These are phyloP conservation scores for Plagodis pulveraria DNA, from an alignment of 2,888 invertebrate species.

Conservation along the genomic window DNA sequence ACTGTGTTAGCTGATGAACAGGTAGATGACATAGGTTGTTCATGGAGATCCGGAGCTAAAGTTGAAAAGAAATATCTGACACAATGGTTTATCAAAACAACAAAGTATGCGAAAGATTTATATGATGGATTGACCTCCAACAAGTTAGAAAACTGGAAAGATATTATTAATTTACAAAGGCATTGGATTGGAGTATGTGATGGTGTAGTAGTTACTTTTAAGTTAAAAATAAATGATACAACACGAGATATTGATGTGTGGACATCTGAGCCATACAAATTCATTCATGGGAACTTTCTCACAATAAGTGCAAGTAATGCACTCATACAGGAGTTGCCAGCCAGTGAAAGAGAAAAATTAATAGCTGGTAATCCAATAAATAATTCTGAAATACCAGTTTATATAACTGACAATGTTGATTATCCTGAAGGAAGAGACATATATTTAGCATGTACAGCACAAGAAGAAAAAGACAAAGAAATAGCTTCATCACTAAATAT, in stretches of 20 bases:
- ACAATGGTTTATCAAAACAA: constrained; percentile 98
- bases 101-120: constrained; percentile 90
- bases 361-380: constrained; percentile 88
- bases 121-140: constrained; percentile 89
- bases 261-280: constrained; percentile 90
- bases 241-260: constrained; percentile 85
- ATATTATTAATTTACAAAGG: constrained; percentile 92
- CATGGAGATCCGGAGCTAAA: constrained; percentile 98
- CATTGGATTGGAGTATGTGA: constrained; percentile 96
- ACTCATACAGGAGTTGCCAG: constrained; percentile 54
- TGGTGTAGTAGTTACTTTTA: constrained; percentile 90
- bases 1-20: constrained; percentile 99
- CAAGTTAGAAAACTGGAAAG: constrained; percentile 91
- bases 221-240: constrained; percentile 62
- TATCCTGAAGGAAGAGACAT: constrained; percentile 88
- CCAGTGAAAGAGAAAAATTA: constrained; percentile 29
- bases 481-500: constrained; percentile 86
- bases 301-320: constrained; percentile 78
- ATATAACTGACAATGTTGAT: constrained; percentile 85
- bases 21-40: constrained; percentile 94
- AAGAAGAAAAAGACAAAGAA: constrained; percentile 83
- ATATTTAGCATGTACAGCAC: constrained; percentile 89
- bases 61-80: constrained; percentile 94
- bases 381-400: constrained; percentile 86
- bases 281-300: constrained; percentile 89